phyloP scores from a whole-genome alignment of 2,797 vertebrate species.

The Chelon labrosus region DNA sequence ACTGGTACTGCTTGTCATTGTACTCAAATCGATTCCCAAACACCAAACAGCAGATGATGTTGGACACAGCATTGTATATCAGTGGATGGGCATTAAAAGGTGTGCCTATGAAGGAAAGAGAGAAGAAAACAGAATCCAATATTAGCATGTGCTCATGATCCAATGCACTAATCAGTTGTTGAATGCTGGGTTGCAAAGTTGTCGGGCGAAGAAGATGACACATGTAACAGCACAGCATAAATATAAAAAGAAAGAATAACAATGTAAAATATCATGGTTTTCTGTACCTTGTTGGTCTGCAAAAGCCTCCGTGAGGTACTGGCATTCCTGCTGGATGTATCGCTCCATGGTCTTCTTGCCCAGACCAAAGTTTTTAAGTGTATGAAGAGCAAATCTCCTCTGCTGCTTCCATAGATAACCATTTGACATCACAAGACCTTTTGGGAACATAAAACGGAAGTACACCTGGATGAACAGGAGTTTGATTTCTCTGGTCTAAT shows the following conservation, averaged over 20 bases:
- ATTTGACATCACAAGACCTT: constrained; percentile 73
- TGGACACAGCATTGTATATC: constrained; percentile 73
- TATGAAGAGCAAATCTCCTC: constrained; percentile 79
- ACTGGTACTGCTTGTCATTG: constrained; percentile 56
- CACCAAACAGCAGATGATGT: constrained; percentile 66
- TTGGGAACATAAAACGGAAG: constrained; percentile 15
- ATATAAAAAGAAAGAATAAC: neutral
- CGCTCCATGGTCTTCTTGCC: constrained; percentile 74
- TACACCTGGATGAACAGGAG: too few species aligned
- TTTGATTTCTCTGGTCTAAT: neutral
- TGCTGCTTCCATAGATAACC: constrained; percentile 74
- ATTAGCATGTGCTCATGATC: too few species aligned
- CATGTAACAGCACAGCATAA: neutral
- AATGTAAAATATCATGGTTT: neutral
- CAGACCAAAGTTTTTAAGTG: constrained; percentile 78
- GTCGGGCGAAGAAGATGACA: neutral
- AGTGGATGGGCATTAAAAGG: constrained; percentile 56
- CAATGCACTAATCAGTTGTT: neutral
- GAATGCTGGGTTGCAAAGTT: neutral
- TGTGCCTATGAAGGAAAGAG: constrained; percentile 48
- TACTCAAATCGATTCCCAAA: constrained; percentile 70
- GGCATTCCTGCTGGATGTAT: constrained; percentile 74
- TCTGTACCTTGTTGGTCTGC: constrained; percentile 62
- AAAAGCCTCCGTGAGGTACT: constrained; percentile 68
- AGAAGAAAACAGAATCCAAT: too few species aligned